These are phyloP conservation scores for Aeoliscus strigatus DNA, from an alignment of 2,797 vertebrate genomes.

Conservation along the genomic window DNA sequence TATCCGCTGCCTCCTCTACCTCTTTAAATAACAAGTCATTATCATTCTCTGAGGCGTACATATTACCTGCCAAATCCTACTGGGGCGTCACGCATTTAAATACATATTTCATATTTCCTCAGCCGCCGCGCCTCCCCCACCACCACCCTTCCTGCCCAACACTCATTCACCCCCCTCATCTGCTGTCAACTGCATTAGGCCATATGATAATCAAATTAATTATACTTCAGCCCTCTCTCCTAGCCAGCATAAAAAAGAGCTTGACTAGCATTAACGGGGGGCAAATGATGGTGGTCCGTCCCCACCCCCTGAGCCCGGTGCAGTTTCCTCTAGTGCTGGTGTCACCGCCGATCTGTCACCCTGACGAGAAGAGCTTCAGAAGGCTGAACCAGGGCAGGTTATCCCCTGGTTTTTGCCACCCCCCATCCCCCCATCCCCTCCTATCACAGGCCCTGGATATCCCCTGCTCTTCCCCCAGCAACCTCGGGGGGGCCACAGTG, in stretches of 20 bases:
- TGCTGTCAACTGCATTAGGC: conserved; percentile 78
- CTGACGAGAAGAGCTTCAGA: conserved; percentile 78
- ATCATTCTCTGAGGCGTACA: conserved; percentile 62
- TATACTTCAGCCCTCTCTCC: conserved; percentile 73
- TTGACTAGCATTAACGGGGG: conserved; percentile 78
- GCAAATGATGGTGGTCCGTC: conserved; percentile 71
- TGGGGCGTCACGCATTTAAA: conserved; percentile 62
- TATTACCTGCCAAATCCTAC: conserved; percentile 73
- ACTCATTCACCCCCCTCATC: conserved; percentile 54
- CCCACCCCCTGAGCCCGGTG: conserved; percentile 66
- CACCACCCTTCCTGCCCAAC: conserved; percentile 20
- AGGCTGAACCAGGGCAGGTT: conserved; percentile 75
- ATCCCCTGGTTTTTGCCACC: conserved; percentile 63
- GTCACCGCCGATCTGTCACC: conserved; percentile 79
- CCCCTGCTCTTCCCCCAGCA: conserved; percentile 60
- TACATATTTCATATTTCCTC: conserved; percentile 73
- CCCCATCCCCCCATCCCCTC: conserved; percentile 3
- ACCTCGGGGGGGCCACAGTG: conserved; percentile 49
- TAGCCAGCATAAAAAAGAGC: conserved; percentile 71
- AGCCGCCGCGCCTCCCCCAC: conserved; percentile 10
- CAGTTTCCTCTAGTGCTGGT: conserved; percentile 75
- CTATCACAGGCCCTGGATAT: conserved; percentile 60
- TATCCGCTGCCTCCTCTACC: conserved; percentile 33
- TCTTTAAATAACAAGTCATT: conserved; percentile 66
- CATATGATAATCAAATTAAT: conserved; percentile 84